These are phyloP conservation scores for Tanypteryx hageni DNA, from an alignment of 2,888 invertebrate species.

Conservation along the genomic window DNA sequence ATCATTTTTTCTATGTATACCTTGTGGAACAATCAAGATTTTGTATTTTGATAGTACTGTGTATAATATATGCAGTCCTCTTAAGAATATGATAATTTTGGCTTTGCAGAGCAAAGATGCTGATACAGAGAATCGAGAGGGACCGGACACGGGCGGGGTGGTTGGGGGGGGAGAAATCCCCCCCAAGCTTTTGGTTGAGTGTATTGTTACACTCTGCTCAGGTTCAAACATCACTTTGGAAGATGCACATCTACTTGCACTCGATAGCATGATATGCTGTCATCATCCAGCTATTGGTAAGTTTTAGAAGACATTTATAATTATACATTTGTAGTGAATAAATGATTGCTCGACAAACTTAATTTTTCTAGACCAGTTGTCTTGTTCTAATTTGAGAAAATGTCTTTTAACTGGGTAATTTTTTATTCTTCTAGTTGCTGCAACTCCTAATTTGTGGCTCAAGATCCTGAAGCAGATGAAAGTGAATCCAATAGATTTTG, in stretches of 20 bases:
- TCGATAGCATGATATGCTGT: constrained; percentile 83
- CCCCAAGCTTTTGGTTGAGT: constrained; percentile 74
- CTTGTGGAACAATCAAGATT: no score
- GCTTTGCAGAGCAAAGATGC: constrained; percentile 68
- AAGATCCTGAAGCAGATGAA: constrained; percentile 80
- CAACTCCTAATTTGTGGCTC: constrained; percentile 83
- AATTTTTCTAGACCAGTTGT: not conserved
- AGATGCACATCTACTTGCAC: constrained; percentile 80
- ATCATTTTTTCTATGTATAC: no score
- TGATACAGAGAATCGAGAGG: constrained; percentile 74
- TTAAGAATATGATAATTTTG: not conserved
- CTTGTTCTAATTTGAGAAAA: not conserved
- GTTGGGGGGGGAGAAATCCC: constrained; percentile 71
- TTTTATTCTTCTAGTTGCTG: constrained; percentile 73
- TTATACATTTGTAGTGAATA: no score
- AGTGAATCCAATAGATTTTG: constrained; percentile 79
- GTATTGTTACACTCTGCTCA: constrained; percentile 75
- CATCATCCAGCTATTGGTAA: constrained; percentile 85
- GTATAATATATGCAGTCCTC: no score
- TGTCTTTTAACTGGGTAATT: constrained; percentile 57
- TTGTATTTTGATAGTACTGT: no score
- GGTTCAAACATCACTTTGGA: constrained; percentile 73
- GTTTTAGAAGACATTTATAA: constrained; percentile 60
- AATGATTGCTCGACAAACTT: no score
- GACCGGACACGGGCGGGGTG: constrained; percentile 73